Evolutionary conservation across 2,888 invertebrate species (phyloP).

Genomic region (Diaprepes abbreviatus): DNA sequence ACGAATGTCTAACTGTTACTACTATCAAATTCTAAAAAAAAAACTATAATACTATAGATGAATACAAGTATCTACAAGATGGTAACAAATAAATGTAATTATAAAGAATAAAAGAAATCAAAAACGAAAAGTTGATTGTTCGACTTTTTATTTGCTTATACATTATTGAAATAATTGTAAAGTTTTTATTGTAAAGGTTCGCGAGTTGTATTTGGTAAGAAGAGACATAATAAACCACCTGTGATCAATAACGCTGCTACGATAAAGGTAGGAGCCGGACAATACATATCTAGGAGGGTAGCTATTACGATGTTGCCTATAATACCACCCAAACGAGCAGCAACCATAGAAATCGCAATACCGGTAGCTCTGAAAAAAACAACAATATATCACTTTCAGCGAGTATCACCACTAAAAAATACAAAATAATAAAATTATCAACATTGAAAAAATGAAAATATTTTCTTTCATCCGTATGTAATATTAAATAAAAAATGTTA

Average conservation of each 20-base stretch:
- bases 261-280: slow-evolving; percentile 93
- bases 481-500: too few species aligned
- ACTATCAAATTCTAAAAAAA: slow-evolving; percentile 32
- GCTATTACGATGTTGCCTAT: slow-evolving; percentile 91
- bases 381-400: too few species aligned
- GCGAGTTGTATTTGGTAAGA: slow-evolving; percentile 91
- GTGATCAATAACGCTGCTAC: slow-evolving; percentile 88
- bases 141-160: background rate
- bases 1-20: slow-evolving; percentile 5
- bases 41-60: slow-evolving; percentile 32
- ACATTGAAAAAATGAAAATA: too few species aligned
- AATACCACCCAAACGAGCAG: slow-evolving; percentile 91
- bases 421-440: too few species aligned
- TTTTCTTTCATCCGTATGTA: too few species aligned
- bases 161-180: background rate
- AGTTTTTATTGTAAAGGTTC: slow-evolving; percentile 72
- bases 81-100: slow-evolving; percentile 23
- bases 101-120: background rate
- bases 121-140: slow-evolving; percentile 1
- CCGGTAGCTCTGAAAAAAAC: slow-evolving; percentile 82
- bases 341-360: slow-evolving; percentile 91
- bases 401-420: too few species aligned
- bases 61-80: slow-evolving; percentile 38
- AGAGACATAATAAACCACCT: slow-evolving; percentile 89
- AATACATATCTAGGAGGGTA: slow-evolving; percentile 86